phyloP scores from a whole-genome alignment of 2,888 invertebrate species.

The Xanthorhoe designata region DNA sequence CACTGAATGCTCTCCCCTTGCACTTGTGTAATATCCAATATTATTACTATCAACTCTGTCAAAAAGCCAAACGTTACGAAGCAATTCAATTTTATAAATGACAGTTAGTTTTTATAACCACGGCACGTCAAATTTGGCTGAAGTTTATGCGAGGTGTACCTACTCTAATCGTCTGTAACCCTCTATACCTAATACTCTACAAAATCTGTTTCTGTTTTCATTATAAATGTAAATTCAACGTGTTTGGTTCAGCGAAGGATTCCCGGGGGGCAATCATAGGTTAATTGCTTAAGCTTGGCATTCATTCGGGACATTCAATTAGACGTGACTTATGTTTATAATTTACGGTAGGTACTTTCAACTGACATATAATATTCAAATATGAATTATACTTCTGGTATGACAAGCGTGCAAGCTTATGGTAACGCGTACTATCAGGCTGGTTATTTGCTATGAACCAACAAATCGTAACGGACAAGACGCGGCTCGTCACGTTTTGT shows the following conservation, averaged over 20 bases:
- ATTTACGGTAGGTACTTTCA: conserved; percentile 1
- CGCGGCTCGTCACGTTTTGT: no score
- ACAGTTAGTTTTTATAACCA: no score
- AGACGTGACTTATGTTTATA: conserved; percentile 32
- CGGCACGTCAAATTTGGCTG: background rate
- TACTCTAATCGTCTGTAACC: no score
- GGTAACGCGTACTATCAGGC: no score
- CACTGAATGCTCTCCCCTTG: background rate
- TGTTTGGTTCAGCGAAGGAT: conserved; percentile 17
- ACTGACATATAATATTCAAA: background rate
- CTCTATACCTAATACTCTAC: background rate
- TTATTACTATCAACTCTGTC: no score
- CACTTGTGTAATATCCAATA: background rate
- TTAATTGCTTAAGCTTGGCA: conserved; percentile 34
- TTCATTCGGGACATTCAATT: conserved; percentile 31
- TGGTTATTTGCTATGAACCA: no score
- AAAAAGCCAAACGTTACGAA: no score
- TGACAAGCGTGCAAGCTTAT: no score
- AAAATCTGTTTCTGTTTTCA: conserved; percentile 4
- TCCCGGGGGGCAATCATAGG: conserved; percentile 33
- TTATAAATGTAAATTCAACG: conserved; percentile 4
- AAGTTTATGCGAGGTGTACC: no score
- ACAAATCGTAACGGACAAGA: no score
- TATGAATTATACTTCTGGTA: no score
- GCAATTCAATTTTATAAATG: no score